Conservation (phyloP, 1,140 invertebrate species). For the Mactra quadrangularis region DNA sequence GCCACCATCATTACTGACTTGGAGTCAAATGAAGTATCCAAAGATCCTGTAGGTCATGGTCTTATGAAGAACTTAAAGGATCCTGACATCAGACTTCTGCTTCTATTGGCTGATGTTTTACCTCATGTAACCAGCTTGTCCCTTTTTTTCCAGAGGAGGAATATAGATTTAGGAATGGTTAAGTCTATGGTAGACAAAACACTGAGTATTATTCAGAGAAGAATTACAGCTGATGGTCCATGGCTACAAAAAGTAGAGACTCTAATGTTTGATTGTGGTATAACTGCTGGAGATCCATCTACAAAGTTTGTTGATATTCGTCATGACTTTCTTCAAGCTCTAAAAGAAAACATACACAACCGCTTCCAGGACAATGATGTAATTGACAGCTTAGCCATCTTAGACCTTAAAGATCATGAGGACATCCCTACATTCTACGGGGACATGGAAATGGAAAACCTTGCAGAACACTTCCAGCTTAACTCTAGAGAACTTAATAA, state of each 20-base stretch:
- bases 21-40: conserved; percentile 9
- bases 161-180: conserved; percentile 13
- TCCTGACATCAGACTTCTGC: conserved; percentile 11
- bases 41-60: conserved; percentile 41
- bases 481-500: conserved; percentile 23
- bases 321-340: conserved; percentile 26
- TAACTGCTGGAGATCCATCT: background rate
- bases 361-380: conserved; percentile 45
- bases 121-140: conserved; percentile 51
- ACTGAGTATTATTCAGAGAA: conserved; percentile 31
- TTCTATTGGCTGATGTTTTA: conserved; percentile 44
- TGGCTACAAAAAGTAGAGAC: no score
- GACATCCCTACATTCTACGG: no score
- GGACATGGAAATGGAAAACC: conserved; percentile 4
- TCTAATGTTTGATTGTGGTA: background rate
- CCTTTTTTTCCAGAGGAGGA: conserved; percentile 53
- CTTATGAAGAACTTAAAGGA: conserved; percentile 45
- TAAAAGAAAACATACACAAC: conserved; percentile 25
- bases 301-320: no score
- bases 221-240: no score
- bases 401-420: no score
- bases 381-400: conserved; percentile 42
- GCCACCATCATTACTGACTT: conserved; percentile 38
- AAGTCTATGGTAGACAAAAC: conserved; percentile 34
- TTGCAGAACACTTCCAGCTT: conserved; percentile 35